Evolutionary conservation across 2,797 vertebrate species (phyloP), one percentile per base, ranked within the genome.

Genomic region (Valencia hispanica): DNA sequence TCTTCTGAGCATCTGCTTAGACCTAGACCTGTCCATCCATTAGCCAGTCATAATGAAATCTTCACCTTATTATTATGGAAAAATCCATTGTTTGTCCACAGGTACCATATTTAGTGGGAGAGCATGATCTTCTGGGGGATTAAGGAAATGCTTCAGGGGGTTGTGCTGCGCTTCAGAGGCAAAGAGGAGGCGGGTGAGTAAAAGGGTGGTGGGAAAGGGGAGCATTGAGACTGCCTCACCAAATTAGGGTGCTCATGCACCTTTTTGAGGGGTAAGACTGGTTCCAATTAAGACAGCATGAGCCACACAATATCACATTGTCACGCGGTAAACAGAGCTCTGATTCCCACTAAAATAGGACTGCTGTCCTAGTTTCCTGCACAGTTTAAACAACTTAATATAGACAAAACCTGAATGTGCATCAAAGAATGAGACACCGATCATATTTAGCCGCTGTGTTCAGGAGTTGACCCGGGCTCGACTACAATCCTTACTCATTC

Each of bases 11-110:
- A 83, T 89, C 90, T 92, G 84, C 86, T 86, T 80, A 84, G 86
- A 84, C 80, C 88, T 39, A 51, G 87, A 86, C 91, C 86, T 61
- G 51, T 87, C 84, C 85, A 63, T 85, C 93, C 87, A 92, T 94
- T 94, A 94, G 85, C 84, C 88, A 84, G 90, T 93, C 91, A 91
- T 94, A 89, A 94, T 92, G 92, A 94, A 88, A 92, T 90, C 92
- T 86, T 93, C 88, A 92, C 90, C 90, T 89, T 93, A 93, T 93
- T 94, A 93, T 94, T 90, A 94, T 94, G 93, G 92, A 94, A 91
- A 94, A 94, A 94, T 94, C 94, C 85, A 93, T 95, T 92, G 93
- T 94, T 93, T 94, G 92, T 94, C 90, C 91, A 94, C 94, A 94
- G 94, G 92, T 94, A 92, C 85, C 91, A 93, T 91, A 91, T 93